A percentile compares a stretch with the other conserved stretches of the same genome.
Conservation (phyloP, 1,140 invertebrate species). For the Neodiprion virginianus region DNA sequence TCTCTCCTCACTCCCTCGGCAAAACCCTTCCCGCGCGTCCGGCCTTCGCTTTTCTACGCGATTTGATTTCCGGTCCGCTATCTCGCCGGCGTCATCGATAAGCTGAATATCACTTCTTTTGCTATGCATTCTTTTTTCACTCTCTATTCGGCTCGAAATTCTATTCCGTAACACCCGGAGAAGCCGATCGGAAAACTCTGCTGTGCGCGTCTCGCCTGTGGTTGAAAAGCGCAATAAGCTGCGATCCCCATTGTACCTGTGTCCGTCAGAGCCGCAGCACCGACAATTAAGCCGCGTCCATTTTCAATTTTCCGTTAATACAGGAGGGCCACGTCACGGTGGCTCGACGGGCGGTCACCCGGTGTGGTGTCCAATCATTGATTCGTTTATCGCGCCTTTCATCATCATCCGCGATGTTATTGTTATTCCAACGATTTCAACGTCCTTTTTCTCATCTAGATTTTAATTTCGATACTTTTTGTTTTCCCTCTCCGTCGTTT, state of each 20-base stretch:
- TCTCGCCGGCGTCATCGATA: too few species aligned
- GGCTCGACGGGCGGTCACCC: slow-evolving; percentile 42
- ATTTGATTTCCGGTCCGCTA: too few species aligned
- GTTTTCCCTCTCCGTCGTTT: slow-evolving; percentile 41
- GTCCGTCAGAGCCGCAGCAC: slow-evolving; percentile 38
- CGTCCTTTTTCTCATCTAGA: not conserved
- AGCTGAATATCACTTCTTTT: too few species aligned
- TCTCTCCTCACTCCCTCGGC: not conserved
- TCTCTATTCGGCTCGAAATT: too few species aligned
- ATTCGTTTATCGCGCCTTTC: slow-evolving; percentile 56
- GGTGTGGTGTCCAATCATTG: slow-evolving; percentile 48
- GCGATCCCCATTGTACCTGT: not conserved
- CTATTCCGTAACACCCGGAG: too few species aligned
- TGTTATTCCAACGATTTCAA: not conserved
- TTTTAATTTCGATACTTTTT: slow-evolving; percentile 29
- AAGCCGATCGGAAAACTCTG: too few species aligned
- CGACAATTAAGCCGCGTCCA: slow-evolving; percentile 59
- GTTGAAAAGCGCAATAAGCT: not conserved
- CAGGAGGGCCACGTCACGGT: slow-evolving; percentile 30
- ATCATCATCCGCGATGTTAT: slow-evolving; percentile 19
- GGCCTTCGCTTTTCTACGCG: not conserved
- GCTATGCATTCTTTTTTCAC: too few species aligned
- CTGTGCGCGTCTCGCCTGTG: not conserved
- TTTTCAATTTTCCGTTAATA: slow-evolving; percentile 54
- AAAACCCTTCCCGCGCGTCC: not conserved